phyloP scores from a whole-genome alignment of 2,797 vertebrate genomes.

The Molossus alvarezi region DNA sequence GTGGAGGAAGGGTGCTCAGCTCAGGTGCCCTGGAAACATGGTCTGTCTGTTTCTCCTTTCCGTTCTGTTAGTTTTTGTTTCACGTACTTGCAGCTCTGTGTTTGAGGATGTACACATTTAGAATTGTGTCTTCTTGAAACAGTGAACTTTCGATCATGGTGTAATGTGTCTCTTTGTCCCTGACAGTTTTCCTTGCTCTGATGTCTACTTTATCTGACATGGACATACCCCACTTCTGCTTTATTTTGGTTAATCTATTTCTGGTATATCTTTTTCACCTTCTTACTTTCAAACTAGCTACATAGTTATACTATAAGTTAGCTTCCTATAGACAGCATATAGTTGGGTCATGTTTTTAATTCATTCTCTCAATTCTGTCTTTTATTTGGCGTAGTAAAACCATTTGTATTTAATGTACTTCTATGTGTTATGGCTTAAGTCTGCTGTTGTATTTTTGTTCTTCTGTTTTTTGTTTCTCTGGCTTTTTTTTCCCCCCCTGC shows the following conservation, averaged over 20 bases:
- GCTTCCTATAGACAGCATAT: background rate
- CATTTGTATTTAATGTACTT: background rate
- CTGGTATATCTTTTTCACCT: background rate
- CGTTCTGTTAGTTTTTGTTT: background rate
- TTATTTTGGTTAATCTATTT: slow-evolving; percentile 19
- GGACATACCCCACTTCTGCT: background rate
- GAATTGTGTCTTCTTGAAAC: background rate
- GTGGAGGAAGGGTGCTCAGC: background rate
- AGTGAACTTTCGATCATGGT: background rate
- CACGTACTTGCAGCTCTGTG: background rate
- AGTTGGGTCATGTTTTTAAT: background rate
- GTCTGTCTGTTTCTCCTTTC: background rate
- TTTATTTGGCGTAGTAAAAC: slow-evolving; percentile 9
- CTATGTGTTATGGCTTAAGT: background rate
- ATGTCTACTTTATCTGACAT: background rate
- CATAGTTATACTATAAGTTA: background rate
- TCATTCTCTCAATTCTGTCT: background rate
- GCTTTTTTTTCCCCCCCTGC: slow-evolving; percentile 5
- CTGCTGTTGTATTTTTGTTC: background rate
- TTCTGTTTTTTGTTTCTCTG: slow-evolving; percentile 27
- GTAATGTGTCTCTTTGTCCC: background rate
- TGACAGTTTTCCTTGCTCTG: slow-evolving; percentile 4
- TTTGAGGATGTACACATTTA: background rate
- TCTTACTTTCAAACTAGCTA: background rate
- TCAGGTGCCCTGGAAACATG: background rate